Evolutionary conservation across 2,888 invertebrate species (phyloP).

Genomic region (Thalpophila matura): DNA sequence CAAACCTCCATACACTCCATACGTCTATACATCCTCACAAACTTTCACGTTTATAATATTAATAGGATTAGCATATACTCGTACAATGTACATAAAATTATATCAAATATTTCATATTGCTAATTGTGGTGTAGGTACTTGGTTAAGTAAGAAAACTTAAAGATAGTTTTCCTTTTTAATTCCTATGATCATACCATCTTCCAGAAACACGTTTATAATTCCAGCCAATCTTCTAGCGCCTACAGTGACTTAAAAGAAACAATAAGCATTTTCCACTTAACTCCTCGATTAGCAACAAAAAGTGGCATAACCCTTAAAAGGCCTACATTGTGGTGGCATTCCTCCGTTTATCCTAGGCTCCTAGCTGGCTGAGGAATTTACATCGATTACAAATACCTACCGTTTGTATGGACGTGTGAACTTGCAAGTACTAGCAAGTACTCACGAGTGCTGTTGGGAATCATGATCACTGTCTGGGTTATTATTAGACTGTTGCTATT

Average conservation of each 20-base stretch:
- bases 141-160: no score
- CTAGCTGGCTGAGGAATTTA: slow-evolving; percentile 62
- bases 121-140: no score
- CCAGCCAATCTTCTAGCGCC: background rate
- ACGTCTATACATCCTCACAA: no score
- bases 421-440: slow-evolving; percentile 34
- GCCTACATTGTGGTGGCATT: slow-evolving; percentile 66
- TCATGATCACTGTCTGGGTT: slow-evolving; percentile 37
- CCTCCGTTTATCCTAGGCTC: slow-evolving; percentile 60
- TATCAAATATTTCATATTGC: no score
- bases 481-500: slow-evolving; percentile 36
- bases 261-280: slow-evolving; percentile 28
- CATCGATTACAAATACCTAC: slow-evolving; percentile 67
- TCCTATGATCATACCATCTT: background rate
- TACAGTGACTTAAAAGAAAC: slow-evolving; percentile 19
- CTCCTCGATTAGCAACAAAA: slow-evolving; percentile 39
- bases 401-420: slow-evolving; percentile 61
- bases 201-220: background rate
- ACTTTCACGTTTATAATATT: no score
- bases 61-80: no score
- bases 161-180: no score
- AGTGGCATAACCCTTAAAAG: slow-evolving; percentile 48
- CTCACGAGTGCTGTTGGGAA: slow-evolving; percentile 41
- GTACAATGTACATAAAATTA: no score
- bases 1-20: no score